Evolutionary conservation across 2,888 invertebrate species (phyloP).

Genomic region (Thereva nobilitata): DNA sequence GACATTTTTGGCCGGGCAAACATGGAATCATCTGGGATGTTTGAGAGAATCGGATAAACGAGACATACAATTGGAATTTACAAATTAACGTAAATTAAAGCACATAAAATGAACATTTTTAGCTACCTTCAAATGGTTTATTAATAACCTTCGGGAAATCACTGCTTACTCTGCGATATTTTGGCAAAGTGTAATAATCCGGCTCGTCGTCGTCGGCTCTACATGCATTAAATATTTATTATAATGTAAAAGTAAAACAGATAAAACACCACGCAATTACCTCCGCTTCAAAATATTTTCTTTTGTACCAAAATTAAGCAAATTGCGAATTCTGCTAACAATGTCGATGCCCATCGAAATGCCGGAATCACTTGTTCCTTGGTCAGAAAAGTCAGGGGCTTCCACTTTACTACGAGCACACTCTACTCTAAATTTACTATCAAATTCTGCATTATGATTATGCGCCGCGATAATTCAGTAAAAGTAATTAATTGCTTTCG

Average conservation of each 20-base stretch:
- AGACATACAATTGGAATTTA: slow-evolving; percentile 14
- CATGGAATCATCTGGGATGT: not conserved
- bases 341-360: slow-evolving; percentile 32
- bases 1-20: not conserved
- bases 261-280: slow-evolving; percentile 14
- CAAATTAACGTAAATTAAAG: slow-evolving; percentile 1
- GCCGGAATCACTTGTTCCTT: slow-evolving; percentile 7
- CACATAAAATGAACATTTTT: slow-evolving; percentile 20
- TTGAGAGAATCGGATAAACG: not conserved
- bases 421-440: too few relatives aligned
- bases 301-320: slow-evolving; percentile 2
- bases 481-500: too few relatives aligned
- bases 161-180: slow-evolving; percentile 50
- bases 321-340: slow-evolving; percentile 22
- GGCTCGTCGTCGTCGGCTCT: slow-evolving; percentile 43
- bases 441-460: too few relatives aligned
- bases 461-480: too few relatives aligned
- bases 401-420: too few relatives aligned
- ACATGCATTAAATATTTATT: too few relatives aligned
- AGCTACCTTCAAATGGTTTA: slow-evolving; percentile 48
- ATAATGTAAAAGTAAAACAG: not conserved
- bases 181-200: slow-evolving; percentile 47
- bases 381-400: too few relatives aligned
- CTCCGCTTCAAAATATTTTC: slow-evolving; percentile 35
- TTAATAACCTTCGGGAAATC: slow-evolving; percentile 49